These are phyloP conservation scores for Diadegma fenestrale DNA, from an alignment of 2,888 invertebrate genomes.

Conservation along the genomic window DNA sequence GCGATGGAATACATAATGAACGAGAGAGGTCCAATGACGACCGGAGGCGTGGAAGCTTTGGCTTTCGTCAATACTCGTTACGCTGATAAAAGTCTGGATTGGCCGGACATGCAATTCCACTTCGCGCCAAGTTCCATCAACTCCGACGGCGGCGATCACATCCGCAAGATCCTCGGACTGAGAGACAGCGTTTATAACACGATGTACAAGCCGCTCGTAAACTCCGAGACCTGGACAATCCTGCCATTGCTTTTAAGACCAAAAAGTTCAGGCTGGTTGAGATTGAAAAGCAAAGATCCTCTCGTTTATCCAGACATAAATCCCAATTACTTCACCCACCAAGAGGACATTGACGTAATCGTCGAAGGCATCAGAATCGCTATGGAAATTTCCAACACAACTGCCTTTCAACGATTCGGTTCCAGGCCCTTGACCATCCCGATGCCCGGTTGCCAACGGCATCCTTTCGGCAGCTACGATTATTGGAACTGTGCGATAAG, in stretches of 20 bases:
- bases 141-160: slow-evolving; percentile 93
- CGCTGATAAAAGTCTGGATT: slow-evolving; percentile 91
- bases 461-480: slow-evolving; percentile 90
- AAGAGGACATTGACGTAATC: slow-evolving; percentile 91
- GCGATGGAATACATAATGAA: slow-evolving; percentile 93
- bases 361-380: slow-evolving; percentile 95
- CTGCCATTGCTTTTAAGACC: slow-evolving; percentile 93
- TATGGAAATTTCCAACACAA: slow-evolving; percentile 91
- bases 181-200: slow-evolving; percentile 93
- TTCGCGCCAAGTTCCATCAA: slow-evolving; percentile 94
- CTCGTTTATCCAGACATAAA: slow-evolving; percentile 93
- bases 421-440: slow-evolving; percentile 92
- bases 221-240: slow-evolving; percentile 94
- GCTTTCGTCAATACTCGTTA: slow-evolving; percentile 95
- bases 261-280: slow-evolving; percentile 94
- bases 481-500: slow-evolving; percentile 95
- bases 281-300: slow-evolving; percentile 92
- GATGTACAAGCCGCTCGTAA: slow-evolving; percentile 92
- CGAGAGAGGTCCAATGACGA: slow-evolving; percentile 94
- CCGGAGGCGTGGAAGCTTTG: slow-evolving; percentile 93
- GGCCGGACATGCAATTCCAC: slow-evolving; percentile 95
- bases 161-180: slow-evolving; percentile 90
- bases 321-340: slow-evolving; percentile 96
- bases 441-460: slow-evolving; percentile 93
- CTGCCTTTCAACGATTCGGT: slow-evolving; percentile 92